phyloP scores from a whole-genome alignment of 2,888 invertebrate genomes.

The Apamea sordens region DNA sequence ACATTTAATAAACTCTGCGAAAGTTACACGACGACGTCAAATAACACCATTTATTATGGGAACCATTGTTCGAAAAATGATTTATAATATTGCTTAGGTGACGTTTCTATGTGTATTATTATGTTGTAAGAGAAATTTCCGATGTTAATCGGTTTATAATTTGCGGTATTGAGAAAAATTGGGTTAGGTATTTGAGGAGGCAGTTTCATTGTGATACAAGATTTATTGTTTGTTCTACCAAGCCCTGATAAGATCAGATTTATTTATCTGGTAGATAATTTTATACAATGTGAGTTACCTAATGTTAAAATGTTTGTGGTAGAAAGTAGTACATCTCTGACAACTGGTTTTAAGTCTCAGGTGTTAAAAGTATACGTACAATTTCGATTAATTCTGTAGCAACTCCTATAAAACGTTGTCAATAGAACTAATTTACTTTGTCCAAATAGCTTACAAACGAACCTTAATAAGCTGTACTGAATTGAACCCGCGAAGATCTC shows the following conservation, averaged over 20 bases:
- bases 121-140: constrained; percentile 34
- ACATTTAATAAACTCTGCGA: constrained; percentile 70
- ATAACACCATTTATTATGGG: constrained; percentile 68
- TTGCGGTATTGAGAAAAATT: constrained; percentile 39
- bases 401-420: background rate
- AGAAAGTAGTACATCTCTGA: background rate
- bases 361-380: background rate
- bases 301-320: background rate
- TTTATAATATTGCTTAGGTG: constrained; percentile 58
- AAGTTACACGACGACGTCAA: constrained; percentile 70
- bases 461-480: background rate
- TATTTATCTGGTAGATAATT: background rate
- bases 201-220: constrained; percentile 10
- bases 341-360: background rate
- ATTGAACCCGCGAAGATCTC: background rate
- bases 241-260: background rate
- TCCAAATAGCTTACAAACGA: background rate
- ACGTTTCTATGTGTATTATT: constrained; percentile 44
- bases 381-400: background rate
- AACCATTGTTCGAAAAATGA: constrained; percentile 61
- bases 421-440: background rate
- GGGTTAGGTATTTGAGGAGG: background rate
- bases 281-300: background rate
- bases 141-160: constrained; percentile 17
- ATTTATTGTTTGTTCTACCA: background rate